phyloP scores from a whole-genome alignment of 2,113 vertebrate species.

The Symphodus melops region DNA sequence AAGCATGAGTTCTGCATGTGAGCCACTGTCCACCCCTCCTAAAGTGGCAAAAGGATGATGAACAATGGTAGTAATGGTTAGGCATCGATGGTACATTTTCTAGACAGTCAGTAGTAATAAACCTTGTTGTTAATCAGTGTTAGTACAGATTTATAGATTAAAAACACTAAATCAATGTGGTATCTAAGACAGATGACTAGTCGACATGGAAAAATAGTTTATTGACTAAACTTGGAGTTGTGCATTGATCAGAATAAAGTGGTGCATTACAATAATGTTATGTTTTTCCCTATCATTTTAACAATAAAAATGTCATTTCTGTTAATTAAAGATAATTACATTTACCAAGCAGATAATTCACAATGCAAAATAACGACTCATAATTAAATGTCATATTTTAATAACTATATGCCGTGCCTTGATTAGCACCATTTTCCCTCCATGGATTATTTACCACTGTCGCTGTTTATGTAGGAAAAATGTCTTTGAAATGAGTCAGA shows the following conservation, averaged over 20 bases:
- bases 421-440: background rate
- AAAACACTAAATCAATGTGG: conserved; percentile 34
- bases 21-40: conserved; percentile 92
- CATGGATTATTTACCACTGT: background rate
- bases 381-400: background rate
- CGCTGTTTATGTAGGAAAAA: background rate
- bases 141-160: background rate
- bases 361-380: background rate
- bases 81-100: background rate
- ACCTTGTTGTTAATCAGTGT: conserved; percentile 4
- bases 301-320: background rate
- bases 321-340: background rate
- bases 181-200: conserved; percentile 6
- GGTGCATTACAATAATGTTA: background rate
- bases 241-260: conserved; percentile 18
- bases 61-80: conserved; percentile 1
- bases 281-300: background rate
- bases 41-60: conserved; percentile 13
- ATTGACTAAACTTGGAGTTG: conserved; percentile 33
- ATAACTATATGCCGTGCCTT: background rate
- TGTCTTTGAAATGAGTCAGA: too few relatives aligned
- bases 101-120: background rate
- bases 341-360: background rate
- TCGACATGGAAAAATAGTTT: conserved; percentile 16
- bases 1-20: conserved; percentile 91